Percentiles rank a stretch among this genome's conserved stretches.
Evolutionary conservation across 64 coral and sea anemone genomes (phyloP).

Genomic region (Stichodactyla helianthus): DNA sequence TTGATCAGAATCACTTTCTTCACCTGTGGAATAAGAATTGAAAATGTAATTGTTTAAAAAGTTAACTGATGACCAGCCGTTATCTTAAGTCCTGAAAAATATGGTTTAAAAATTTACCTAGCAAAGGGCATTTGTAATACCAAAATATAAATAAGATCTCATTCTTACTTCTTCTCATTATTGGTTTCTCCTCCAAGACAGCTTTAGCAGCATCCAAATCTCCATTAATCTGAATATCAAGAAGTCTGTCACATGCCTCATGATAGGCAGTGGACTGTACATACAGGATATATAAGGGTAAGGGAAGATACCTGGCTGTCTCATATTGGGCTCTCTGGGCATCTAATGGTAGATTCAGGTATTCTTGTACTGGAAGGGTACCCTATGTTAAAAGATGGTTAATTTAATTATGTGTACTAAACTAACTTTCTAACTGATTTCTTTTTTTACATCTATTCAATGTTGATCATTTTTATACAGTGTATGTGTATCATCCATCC

Average conservation of each 20-base stretch:
- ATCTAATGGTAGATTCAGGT: constrained; percentile 87
- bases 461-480: background rate
- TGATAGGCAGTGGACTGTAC: constrained; percentile 85
- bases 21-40: background rate
- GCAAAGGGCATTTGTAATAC: background rate
- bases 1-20: constrained; percentile 86
- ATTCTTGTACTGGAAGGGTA: constrained; percentile 94
- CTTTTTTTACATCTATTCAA: too few relatives aligned
- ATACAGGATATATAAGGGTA: constrained; percentile 80
- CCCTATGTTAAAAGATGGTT: constrained; percentile 23
- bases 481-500: too few relatives aligned
- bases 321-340: constrained; percentile 73
- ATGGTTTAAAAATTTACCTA: too few relatives aligned
- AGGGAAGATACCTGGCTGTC: constrained; percentile 81
- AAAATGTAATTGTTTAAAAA: background rate
- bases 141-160: background rate
- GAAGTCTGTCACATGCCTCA: constrained; percentile 79
- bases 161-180: background rate
- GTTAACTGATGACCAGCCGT: too few relatives aligned
- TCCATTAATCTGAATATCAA: constrained; percentile 80
- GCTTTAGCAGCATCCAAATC: constrained; percentile 95
- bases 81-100: too few relatives aligned
- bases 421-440: background rate
- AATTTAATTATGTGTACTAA: background rate
- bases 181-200: constrained; percentile 75